A percentile compares a stretch with the other conserved stretches of the same genome.
Evolutionary conservation across 2,888 invertebrate genomes (phyloP).

Genomic region (Pterostichus niger): DNA sequence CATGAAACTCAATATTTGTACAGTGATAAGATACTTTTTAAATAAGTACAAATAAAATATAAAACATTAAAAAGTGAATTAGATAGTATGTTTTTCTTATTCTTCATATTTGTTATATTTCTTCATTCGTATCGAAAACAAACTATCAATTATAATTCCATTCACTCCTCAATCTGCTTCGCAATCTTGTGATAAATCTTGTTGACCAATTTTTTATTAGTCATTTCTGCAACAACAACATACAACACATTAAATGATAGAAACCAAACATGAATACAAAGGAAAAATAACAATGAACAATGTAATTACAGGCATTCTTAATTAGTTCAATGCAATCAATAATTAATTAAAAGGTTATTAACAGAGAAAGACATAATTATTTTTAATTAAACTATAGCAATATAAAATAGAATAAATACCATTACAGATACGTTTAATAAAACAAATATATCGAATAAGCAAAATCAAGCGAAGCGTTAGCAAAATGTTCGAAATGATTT

Average conservation of each 20-base stretch:
- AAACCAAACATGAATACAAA: conserved; percentile 35
- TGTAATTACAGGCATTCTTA: conserved; percentile 23
- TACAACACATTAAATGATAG: conserved; percentile 3
- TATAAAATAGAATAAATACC: conserved; percentile 16
- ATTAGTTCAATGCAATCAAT: conserved; percentile 7
- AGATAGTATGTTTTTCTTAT: no score
- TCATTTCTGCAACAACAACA: conserved; percentile 1
- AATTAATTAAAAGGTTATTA: conserved; percentile 40
- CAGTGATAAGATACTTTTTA: no score
- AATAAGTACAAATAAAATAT: no score
- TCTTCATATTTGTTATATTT: not conserved
- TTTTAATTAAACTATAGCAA: conserved; percentile 37
- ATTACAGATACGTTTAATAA: conserved; percentile 44
- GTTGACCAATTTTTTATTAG: conserved; percentile 11
- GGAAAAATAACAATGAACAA: conserved; percentile 34
- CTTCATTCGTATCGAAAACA: not conserved
- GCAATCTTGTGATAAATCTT: conserved; percentile 5
- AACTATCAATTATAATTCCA: conserved; percentile 29
- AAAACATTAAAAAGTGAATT: no score
- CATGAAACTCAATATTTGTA: no score
- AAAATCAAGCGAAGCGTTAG: conserved; percentile 40
- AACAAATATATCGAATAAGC: conserved; percentile 53
- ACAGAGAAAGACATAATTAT: conserved; percentile 30
- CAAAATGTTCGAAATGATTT: conserved; percentile 39
- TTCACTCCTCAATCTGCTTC: conserved; percentile 5